Percentiles rank a stretch among this genome's conserved stretches.
Evolutionary conservation across 2,888 invertebrate genomes (phyloP).

Genomic region (Lycocerus yunnanus): DNA sequence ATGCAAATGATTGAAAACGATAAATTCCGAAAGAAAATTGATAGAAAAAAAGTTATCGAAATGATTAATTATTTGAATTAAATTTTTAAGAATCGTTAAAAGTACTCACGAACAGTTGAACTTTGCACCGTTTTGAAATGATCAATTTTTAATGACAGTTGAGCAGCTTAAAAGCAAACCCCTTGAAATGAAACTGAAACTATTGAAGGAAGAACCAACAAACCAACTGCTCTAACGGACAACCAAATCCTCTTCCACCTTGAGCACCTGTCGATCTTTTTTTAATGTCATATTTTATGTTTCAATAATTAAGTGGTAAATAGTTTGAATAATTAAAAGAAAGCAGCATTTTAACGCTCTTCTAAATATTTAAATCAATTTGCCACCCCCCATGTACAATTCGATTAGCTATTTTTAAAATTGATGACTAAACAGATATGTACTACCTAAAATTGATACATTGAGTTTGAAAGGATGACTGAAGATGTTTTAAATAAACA

Average conservation of each 20-base stretch:
- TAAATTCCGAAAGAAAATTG: not conserved
- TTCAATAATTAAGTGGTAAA: constrained; percentile 10
- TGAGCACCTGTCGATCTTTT: constrained; percentile 21
- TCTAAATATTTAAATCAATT: not conserved
- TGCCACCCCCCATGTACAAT: not conserved
- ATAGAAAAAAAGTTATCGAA: not conserved
- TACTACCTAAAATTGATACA: not conserved
- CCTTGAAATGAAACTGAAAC: not conserved
- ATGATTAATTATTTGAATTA: not conserved
- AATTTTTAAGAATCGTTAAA: not conserved
- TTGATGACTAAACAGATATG: not conserved
- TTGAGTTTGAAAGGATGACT: not conserved
- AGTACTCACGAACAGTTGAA: not conserved
- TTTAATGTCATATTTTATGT: constrained; percentile 11
- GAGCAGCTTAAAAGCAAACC: not conserved
- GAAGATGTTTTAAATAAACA: not conserved
- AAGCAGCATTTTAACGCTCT: not conserved
- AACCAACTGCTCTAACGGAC: constrained; percentile 21
- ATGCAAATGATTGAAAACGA: not conserved
- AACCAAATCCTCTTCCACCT: constrained; percentile 17
- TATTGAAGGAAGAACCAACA: constrained; percentile 12
- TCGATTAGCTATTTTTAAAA: not conserved
- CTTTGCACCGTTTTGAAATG: not conserved
- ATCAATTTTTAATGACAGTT: not conserved
- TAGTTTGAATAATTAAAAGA: not conserved